Base-by-base conservation (phyloP, 2,113 vertebrate species). In the Brachyhypopomus occidentalis region DNA sequence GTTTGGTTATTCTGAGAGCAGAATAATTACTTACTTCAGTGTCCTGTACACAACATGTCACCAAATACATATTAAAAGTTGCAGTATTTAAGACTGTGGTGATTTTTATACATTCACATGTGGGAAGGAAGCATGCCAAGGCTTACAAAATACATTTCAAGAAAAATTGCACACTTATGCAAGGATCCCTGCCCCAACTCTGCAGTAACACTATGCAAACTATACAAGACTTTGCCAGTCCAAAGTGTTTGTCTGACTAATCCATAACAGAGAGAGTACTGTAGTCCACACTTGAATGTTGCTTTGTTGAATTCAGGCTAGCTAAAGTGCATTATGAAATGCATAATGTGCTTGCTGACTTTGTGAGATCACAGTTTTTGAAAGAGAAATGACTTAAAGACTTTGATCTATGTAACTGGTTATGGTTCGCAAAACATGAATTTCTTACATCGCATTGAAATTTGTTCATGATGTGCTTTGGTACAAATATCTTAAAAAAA, bases 281-380 rank as follows among this genome's bases (percentile, higher is more conserved):
- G 25, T 48, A 36, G 45, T 64, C 36, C 8, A 19, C 56, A 62
- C 58, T 30, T 66, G 45, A 23, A 74, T 22, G 14, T 64, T 7
- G 45, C 27, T 22, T 30, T 9, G 41, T 45, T 67, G 48, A 56
- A 27, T 67, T 67, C 23, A 30, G 23, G 7, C 25, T 34, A n/a
- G 34, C 36, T 71, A 72, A 85, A 82, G 84, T 75, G 75, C 76
- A 45, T 79, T 56, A 72, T n/a, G 30, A 72, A 79, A 69, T 58
- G 58, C 41, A 52, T 41, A 59, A 59, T 78, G 75, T 84, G 75
- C 83, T 84, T 66, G 0, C 20, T 77, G 27, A 72, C 58, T 77
- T 80, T 41, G 38, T 52, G 41, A 55, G 3, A 75, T 59, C 30
- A 70, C 75, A 23, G 30, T 30, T n/a, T 5, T 4, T 20, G 34